Conservation (phyloP, 2,797 vertebrate species). For the Nannoperca australis region DNA sequence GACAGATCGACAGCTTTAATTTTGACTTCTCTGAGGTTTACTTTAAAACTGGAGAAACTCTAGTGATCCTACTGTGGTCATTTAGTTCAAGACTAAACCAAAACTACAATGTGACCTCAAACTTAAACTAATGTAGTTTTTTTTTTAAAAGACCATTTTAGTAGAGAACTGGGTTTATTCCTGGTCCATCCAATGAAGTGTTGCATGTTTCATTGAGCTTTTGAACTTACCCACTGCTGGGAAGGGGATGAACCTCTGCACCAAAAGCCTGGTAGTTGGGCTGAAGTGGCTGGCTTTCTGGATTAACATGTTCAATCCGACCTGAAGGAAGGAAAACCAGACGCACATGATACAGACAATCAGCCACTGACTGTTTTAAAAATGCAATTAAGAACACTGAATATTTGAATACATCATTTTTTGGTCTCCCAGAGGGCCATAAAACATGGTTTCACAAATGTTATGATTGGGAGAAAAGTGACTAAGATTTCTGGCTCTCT, state of each 20-base stretch:
- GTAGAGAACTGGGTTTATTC: neutral
- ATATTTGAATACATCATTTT: neutral
- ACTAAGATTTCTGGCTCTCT: accelerated
- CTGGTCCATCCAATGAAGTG: neutral
- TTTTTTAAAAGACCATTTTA: conserved; percentile 3
- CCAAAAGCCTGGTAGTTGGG: conserved; percentile 89
- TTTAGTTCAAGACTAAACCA: neutral
- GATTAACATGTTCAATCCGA: conserved; percentile 92
- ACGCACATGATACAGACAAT: neutral
- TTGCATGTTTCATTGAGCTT: neutral
- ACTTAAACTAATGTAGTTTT: neutral
- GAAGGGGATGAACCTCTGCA: conserved; percentile 96
- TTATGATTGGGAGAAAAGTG: neutral
- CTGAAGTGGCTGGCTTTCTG: conserved; percentile 90
- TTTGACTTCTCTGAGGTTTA: neutral
- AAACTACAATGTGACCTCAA: neutral
- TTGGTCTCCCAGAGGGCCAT: neutral
- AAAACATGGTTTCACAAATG: neutral
- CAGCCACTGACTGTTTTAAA: neutral
- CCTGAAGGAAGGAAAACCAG: conserved; percentile 76
- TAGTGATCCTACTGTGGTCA: neutral
- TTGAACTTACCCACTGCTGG: conserved; percentile 91
- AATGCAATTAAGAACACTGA: too few relatives aligned
- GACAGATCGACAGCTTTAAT: neutral
- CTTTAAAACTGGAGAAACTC: neutral